Evolutionary conservation across 2,888 invertebrate genomes (phyloP), one percentile per base, ranked within the genome.

Genomic region (Entomobrya multifasciata): DNA sequence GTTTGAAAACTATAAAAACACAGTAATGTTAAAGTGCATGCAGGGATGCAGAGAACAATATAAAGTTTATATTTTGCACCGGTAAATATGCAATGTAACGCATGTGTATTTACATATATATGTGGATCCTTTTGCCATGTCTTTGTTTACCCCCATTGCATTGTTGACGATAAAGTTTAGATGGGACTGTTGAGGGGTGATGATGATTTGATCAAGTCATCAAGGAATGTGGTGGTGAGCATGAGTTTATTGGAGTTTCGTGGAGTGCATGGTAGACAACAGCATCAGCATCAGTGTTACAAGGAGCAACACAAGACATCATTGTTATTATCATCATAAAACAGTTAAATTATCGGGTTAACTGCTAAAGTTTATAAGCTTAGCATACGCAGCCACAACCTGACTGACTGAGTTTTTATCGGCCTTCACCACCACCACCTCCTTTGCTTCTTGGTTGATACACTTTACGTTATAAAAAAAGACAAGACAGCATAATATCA

Each of bases 401-500:
- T n/a, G 49, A 77, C 84, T 84, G 84, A 84, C 85, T 85, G 72
- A 72, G 57, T 85, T 85, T 79, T 79, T 72, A 79, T 72, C 62
- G 41, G 49, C 36, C 41, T 82, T 25, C 47, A 47, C 70, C 25
- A 47, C 47, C 44, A 17, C 15, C 49, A n/a, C 22, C 41, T 60
- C 36, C 1, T n/a, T 49, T 44, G 47, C 2, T 15, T 25, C 44
- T 49, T n/a, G 11, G 27, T 13, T n/a, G 62, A 25, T 70, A 25
- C 49, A 49, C 13, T 27, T 13, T 17, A 15, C 17, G 13, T 62
- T 27, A 17, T 27, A 44, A 6, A 67, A 15, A 47, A 47, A 47
- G n/a, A 47, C n/a, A n/a, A 2, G n/a, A 10, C 25, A 20, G 70
- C 6, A 25, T 17, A 25, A 25, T n/a, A n/a, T n/a, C n/a, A n/a